A percentile compares a stretch with the other conserved stretches of the same genome.
Conservation (phyloP, 2,888 invertebrate species). For the Erebia epiphron region DNA sequence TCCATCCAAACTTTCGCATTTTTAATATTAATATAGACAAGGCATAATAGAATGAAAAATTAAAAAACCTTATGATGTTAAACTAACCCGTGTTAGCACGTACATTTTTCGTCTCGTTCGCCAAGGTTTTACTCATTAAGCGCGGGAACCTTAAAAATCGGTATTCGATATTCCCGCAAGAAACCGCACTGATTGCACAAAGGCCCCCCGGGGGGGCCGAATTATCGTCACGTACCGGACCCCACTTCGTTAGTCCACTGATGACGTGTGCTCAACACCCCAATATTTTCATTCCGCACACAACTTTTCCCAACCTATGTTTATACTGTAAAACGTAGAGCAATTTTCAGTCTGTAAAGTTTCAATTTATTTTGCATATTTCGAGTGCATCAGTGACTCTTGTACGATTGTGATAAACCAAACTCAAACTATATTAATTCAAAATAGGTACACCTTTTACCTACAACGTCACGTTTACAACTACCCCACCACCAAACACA, state of each 20-base stretch:
- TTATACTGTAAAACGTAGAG: slow-evolving; percentile 23
- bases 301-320: slow-evolving; percentile 38
- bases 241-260: slow-evolving; percentile 72
- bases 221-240: slow-evolving; percentile 75
- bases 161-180: slow-evolving; percentile 57
- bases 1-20: too few relatives aligned
- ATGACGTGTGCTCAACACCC: slow-evolving; percentile 49
- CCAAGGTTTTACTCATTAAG: slow-evolving; percentile 13
- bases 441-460: too few relatives aligned
- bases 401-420: not conserved
- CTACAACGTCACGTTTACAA: too few relatives aligned
- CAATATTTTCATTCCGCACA: slow-evolving; percentile 45
- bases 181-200: slow-evolving; percentile 81
- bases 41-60: too few relatives aligned
- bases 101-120: too few relatives aligned
- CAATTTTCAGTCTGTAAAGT: slow-evolving; percentile 13
- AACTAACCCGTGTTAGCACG: too few relatives aligned
- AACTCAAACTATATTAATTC: too few relatives aligned
- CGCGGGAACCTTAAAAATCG: slow-evolving; percentile 50
- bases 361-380: slow-evolving; percentile 10
- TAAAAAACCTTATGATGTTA: not conserved
- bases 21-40: too few relatives aligned
- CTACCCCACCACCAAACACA: too few relatives aligned
- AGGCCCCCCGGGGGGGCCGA: slow-evolving; percentile 73
- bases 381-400: not conserved